Evolutionary conservation across 2,888 invertebrate species (phyloP), one percentile per base, ranked within the genome.

Genomic region (Clunio marinus): DNA sequence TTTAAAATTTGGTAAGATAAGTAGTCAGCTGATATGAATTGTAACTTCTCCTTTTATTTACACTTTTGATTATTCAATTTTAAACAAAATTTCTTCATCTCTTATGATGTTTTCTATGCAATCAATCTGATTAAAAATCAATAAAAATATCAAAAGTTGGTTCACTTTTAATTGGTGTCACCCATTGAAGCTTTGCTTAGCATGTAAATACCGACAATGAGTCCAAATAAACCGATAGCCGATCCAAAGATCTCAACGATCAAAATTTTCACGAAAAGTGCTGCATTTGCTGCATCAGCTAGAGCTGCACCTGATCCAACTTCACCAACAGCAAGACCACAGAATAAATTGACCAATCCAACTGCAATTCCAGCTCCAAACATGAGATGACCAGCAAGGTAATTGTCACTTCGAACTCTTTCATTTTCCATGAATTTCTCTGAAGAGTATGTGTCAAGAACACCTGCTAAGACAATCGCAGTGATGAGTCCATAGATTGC

Each of bases 191-290:
- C n/a, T n/a, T n/a, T n/a, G n/a, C n/a, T n/a, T n/a, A n/a, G n/a
- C n/a, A n/a, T n/a, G n/a, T n/a, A n/a, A n/a, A n/a, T 32, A 32
- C 97, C 96, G 71, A 99, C 96, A 79, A 99, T 99, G 69, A 99
- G 85, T 68, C 99, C 99, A 80, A 99, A 99, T 22, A 99, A 86
- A 75, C 99, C 99, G 76, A 99, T 98, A 74, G 99, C 99, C 75
- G 95, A 96, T 70, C 96, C 99, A 77, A 99, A 99, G 80, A 99
- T 99, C 82, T 99, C 99, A 57, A 99, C 91, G 78, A 99, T 97
- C 51, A 99, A 85, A 78, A 99, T 96, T 81, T 97, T 98, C 63
- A 99, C 98, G 76, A 99, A 99, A 4, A 99, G 84, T 2, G 91
- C 87, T 20, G 95, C 88, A 77, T 99, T 96, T 45, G 98, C 98